A percentile compares a stretch with the other conserved stretches of the same genome.
These are phyloP conservation scores for Limanda limanda DNA, from an alignment of 2,113 vertebrate genomes.

Conservation along the genomic window DNA sequence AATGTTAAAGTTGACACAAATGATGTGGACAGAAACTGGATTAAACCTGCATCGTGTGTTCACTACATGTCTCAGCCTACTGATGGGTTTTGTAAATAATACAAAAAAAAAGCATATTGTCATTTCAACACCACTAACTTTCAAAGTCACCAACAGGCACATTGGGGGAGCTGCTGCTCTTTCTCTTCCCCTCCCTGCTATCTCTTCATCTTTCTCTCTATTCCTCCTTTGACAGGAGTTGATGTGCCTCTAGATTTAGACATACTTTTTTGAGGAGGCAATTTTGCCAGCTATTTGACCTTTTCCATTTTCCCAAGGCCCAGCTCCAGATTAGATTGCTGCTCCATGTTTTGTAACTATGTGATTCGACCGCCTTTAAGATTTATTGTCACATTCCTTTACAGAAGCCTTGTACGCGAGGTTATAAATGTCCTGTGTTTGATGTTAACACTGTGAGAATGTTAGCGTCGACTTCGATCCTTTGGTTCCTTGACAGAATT, in stretches of 20 bases:
- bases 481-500: conserved; percentile 71
- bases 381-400: conserved; percentile 84
- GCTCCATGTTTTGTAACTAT: conserved; percentile 81
- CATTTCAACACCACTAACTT: conserved; percentile 16
- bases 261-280: conserved; percentile 81
- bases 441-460: conserved; percentile 78
- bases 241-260: conserved; percentile 82
- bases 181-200: conserved; percentile 44
- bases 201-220: conserved; percentile 68
- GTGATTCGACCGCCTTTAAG: conserved; percentile 78
- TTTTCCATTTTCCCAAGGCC: conserved; percentile 86
- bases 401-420: conserved; percentile 71
- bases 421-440: conserved; percentile 74
- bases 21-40: not conserved
- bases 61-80: not conserved
- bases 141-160: conserved; percentile 31
- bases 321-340: conserved; percentile 82
- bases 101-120: conserved; percentile 9
- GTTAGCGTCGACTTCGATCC: conserved; percentile 57
- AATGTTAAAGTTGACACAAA: not conserved
- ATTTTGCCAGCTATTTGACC: conserved; percentile 84
- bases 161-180: conserved; percentile 63
- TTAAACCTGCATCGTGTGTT: not conserved
- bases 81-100: not conserved
- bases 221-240: conserved; percentile 74